Percentiles rank a stretch among this genome's conserved stretches.
Evolutionary conservation across 2,113 vertebrate species (phyloP).

Genomic region (Pelecanus crispus): DNA sequence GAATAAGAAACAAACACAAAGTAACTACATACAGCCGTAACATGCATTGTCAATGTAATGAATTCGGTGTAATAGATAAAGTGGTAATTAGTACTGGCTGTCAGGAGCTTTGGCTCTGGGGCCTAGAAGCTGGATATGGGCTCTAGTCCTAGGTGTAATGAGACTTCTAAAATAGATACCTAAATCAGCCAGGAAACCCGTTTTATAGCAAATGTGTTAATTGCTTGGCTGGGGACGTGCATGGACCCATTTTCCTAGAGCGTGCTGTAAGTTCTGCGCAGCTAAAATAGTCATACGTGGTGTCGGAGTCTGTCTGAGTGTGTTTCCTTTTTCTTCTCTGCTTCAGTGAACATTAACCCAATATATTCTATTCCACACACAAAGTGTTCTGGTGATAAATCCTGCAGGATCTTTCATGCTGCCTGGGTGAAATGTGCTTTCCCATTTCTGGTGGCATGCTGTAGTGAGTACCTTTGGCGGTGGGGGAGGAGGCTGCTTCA

Average conservation of each 20-base stretch:
- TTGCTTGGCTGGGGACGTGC: background rate
- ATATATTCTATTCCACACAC: background rate
- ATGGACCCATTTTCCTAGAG: background rate
- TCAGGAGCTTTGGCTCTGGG: background rate
- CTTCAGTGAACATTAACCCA: background rate
- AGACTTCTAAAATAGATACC: background rate
- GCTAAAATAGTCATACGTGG: background rate
- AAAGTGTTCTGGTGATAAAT: background rate
- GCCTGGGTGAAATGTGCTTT: background rate
- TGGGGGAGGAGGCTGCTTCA: background rate
- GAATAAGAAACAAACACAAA: background rate
- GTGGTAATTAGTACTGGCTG: background rate
- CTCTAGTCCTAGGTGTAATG: background rate
- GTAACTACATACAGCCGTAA: background rate
- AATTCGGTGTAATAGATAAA: background rate
- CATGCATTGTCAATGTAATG: background rate
- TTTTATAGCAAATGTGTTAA: background rate
- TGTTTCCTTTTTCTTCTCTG: background rate
- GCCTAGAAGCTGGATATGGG: background rate
- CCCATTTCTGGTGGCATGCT: background rate
- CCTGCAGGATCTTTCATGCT: background rate
- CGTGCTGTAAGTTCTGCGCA: rapidly evolving
- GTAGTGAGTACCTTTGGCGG: background rate
- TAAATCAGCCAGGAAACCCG: background rate
- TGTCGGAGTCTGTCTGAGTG: background rate